Evolutionary conservation across 2,888 invertebrate species (phyloP).

Genomic region (Ornithoptera alexandrae): DNA sequence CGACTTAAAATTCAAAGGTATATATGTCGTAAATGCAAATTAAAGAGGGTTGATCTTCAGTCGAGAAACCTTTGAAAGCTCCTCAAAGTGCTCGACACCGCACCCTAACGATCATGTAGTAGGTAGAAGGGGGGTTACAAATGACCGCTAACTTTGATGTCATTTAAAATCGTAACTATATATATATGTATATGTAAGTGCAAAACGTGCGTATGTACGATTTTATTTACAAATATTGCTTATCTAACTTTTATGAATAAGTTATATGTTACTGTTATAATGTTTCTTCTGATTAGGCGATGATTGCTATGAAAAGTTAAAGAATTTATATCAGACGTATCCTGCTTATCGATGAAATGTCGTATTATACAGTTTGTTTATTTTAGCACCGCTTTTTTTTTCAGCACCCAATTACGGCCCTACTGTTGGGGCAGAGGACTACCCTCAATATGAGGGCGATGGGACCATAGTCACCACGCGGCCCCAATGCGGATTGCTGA

Average conservation of each 20-base stretch:
- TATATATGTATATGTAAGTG: background rate
- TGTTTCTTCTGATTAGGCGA: background rate
- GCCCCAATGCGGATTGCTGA: too few relatives aligned
- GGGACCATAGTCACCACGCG: too few relatives aligned
- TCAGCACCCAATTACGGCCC: too few relatives aligned
- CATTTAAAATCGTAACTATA: background rate
- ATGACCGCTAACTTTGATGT: constrained; percentile 10
- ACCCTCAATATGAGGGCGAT: too few relatives aligned
- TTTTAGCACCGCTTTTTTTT: too few relatives aligned
- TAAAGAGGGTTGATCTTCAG: constrained; percentile 3
- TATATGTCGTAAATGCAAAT: constrained; percentile 20
- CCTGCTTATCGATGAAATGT: too few relatives aligned
- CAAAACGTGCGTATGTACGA: constrained; percentile 10
- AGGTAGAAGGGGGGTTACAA: constrained; percentile 9
- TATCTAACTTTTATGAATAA: background rate
- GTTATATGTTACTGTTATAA: background rate
- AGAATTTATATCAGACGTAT: too few relatives aligned
- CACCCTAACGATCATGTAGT: constrained; percentile 14
- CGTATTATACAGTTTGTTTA: too few relatives aligned
- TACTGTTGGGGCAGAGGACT: too few relatives aligned
- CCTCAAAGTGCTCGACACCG: constrained; percentile 15
- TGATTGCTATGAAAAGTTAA: background rate
- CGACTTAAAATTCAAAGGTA: background rate
- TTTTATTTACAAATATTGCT: constrained; percentile 13
- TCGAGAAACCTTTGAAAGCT: constrained; percentile 25